Percentiles rank a stretch among this genome's conserved stretches.
Evolutionary conservation across 2,797 vertebrate species (phyloP).

Genomic region (Propithecus deckenii): DNA sequence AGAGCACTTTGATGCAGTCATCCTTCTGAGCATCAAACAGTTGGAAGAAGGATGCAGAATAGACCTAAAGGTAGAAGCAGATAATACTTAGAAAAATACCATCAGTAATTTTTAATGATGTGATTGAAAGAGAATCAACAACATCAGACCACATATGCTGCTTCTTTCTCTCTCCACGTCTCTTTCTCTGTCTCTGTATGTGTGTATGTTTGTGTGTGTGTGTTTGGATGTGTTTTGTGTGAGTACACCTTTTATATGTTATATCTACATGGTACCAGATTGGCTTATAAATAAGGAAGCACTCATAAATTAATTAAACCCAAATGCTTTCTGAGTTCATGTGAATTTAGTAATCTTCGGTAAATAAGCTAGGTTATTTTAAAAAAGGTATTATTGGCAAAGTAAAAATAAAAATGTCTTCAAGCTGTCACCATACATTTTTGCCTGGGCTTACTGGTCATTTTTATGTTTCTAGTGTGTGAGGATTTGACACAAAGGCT

Average conservation of each 20-base stretch:
- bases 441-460: neutral
- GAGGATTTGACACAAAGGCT: neutral
- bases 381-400: neutral
- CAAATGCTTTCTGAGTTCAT: neutral
- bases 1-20: neutral
- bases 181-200: accelerated
- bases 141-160: neutral
- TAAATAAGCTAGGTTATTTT: neutral
- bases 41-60: neutral
- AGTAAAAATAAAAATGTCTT: neutral
- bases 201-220: too few relatives aligned
- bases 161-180: neutral
- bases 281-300: neutral
- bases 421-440: neutral
- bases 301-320: neutral
- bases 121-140: neutral
- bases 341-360: neutral
- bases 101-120: neutral
- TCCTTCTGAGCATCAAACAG: neutral
- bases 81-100: neutral
- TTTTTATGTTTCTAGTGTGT: neutral
- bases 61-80: neutral
- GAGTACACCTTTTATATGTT: neutral
- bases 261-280: neutral
- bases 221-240: neutral